Percentiles rank a stretch among this genome's conserved stretches.
Conservation (phyloP, 2,113 vertebrate species). For the Ophthalmolycus amberensis region DNA sequence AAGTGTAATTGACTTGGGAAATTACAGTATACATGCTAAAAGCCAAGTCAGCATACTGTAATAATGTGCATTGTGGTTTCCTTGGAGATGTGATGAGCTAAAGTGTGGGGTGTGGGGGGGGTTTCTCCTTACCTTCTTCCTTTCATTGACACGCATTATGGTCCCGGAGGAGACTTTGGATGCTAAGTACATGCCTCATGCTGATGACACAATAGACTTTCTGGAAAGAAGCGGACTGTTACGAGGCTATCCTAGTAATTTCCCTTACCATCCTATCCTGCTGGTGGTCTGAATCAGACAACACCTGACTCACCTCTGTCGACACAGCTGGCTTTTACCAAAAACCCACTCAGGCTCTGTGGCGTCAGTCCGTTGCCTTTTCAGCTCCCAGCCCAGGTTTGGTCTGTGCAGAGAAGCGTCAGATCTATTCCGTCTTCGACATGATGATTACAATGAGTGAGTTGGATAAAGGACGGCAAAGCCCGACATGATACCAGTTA, state of each 20-base stretch:
- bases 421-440: background rate
- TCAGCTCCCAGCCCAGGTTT: background rate
- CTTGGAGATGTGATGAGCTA: slow-evolving; percentile 8
- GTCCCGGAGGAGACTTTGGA: slow-evolving; percentile 32
- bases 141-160: slow-evolving; percentile 23
- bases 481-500: slow-evolving; percentile 12
- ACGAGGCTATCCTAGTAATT: slow-evolving; percentile 28
- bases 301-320: slow-evolving; percentile 74
- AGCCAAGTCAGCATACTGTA: slow-evolving; percentile 40
- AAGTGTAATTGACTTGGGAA: slow-evolving; percentile 10
- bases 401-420: background rate
- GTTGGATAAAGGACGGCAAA: background rate
- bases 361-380: slow-evolving; percentile 25
- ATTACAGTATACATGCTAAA: background rate
- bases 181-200: slow-evolving; percentile 50
- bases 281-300: slow-evolving; percentile 62
- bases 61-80: slow-evolving; percentile 33
- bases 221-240: slow-evolving; percentile 70
- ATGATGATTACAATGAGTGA: slow-evolving; percentile 14
- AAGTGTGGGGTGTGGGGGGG: background rate
- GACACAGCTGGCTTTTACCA: slow-evolving; percentile 72
- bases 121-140: slow-evolving; percentile 30
- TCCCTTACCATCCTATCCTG: slow-evolving; percentile 17
- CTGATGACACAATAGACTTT: slow-evolving; percentile 75
- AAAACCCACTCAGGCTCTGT: slow-evolving; percentile 43